These are phyloP conservation scores for Mohoua ochrocephala DNA, from an alignment of 2,113 vertebrate genomes.

Conservation along the genomic window DNA sequence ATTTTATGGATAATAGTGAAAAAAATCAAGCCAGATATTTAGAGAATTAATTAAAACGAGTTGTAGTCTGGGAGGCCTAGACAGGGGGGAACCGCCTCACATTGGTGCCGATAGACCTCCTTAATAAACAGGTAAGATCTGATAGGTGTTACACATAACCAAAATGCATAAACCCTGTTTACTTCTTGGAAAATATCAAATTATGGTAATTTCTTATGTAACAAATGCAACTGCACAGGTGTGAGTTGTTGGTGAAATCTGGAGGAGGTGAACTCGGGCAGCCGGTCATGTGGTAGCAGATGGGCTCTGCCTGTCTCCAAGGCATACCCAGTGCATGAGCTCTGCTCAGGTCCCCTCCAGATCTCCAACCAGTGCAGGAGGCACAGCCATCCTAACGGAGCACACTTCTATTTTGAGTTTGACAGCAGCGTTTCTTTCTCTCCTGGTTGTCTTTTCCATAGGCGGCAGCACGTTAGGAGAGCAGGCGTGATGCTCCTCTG, in stretches of 20 bases:
- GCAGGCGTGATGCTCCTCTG: neutral
- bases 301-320: neutral
- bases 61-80: neutral
- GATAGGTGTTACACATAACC: neutral
- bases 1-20: neutral
- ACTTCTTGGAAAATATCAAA: neutral
- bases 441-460: neutral
- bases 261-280: neutral
- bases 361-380: neutral
- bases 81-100: neutral
- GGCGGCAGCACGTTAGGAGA: neutral
- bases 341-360: neutral
- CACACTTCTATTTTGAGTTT: neutral
- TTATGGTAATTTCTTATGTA: neutral
- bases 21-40: neutral
- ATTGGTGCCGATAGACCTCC: neutral
- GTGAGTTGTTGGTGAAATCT: neutral
- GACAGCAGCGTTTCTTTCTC: neutral
- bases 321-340: neutral
- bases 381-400: neutral
- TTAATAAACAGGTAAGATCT: neutral
- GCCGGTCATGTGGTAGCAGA: rapidly evolving
- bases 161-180: neutral
- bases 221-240: neutral
- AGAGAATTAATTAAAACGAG: neutral